Conservation (phyloP, 2,113 vertebrate species). For the Microtus richardsoni region DNA sequence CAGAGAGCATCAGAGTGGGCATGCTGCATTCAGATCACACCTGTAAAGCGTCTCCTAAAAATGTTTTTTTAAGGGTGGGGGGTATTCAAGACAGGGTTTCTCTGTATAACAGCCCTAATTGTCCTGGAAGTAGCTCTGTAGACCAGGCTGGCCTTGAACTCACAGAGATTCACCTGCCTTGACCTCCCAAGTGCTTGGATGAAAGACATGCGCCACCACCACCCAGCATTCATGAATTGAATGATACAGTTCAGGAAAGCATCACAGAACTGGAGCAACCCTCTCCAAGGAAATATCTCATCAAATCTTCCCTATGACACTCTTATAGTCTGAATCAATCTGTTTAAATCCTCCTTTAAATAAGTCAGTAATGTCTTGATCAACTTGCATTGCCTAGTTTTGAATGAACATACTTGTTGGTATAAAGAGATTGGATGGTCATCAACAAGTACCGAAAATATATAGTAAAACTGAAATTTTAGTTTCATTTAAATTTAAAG, state of each 20-base stretch:
- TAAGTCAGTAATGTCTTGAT: neutral
- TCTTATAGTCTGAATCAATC: neutral
- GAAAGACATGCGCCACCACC: too few relatives aligned
- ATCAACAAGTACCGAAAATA: neutral
- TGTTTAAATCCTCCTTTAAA: conserved; percentile 15
- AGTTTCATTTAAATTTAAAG: conserved; percentile 48
- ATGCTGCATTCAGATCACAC: neutral
- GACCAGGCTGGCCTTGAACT: too few relatives aligned
- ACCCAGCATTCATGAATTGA: neutral
- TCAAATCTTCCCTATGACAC: neutral
- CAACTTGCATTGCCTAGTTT: neutral
- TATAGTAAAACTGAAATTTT: conserved; percentile 6
- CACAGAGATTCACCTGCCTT: too few relatives aligned
- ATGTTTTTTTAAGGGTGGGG: too few relatives aligned
- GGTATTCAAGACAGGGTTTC: too few relatives aligned
- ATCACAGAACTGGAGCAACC: neutral
- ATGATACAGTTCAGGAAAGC: neutral
- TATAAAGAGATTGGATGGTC: neutral
- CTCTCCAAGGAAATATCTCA: neutral
- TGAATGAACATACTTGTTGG: neutral
- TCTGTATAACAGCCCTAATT: too few relatives aligned
- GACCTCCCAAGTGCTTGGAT: too few relatives aligned
- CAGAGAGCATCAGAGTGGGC: neutral
- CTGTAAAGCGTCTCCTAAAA: too few relatives aligned
- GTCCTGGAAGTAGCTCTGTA: too few relatives aligned